These are phyloP conservation scores for Eubucco bourcierii DNA, from an alignment of 2,113 vertebrate genomes.

Conservation along the genomic window DNA sequence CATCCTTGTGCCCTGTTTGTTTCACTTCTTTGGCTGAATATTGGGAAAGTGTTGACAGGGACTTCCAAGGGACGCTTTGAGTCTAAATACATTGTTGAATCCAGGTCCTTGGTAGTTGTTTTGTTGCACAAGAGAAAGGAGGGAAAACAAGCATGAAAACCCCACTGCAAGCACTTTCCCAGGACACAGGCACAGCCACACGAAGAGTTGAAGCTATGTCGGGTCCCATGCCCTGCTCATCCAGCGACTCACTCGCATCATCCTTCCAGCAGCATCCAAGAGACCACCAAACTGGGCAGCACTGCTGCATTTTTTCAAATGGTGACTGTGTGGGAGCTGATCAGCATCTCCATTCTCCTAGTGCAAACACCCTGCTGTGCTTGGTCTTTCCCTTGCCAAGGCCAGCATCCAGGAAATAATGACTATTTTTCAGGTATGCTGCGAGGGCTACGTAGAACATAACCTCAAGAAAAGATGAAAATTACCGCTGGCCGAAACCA, in stretches of 20 bases:
- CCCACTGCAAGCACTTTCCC: background rate
- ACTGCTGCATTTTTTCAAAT: background rate
- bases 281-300: background rate
- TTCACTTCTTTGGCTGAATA: constrained; percentile 10
- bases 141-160: background rate
- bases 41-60: constrained; percentile 39
- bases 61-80: constrained; percentile 39
- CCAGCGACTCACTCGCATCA: background rate
- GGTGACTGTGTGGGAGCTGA: background rate
- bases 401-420: background rate
- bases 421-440: background rate
- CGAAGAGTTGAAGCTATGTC: background rate
- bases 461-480: constrained; percentile 14
- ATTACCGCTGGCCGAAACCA: background rate
- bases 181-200: background rate
- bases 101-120: background rate
- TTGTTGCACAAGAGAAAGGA: constrained; percentile 41
- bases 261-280: constrained; percentile 26
- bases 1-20: background rate
- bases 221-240: background rate
- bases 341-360: background rate
- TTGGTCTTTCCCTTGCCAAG: background rate
- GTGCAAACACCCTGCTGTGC: constrained; percentile 5
- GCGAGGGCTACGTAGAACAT: background rate
- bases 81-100: constrained; percentile 17